A percentile compares a stretch with the other conserved stretches of the same genome.
Evolutionary conservation across 2,113 vertebrate species (phyloP).

Genomic region (Rhinolophus sinicus): DNA sequence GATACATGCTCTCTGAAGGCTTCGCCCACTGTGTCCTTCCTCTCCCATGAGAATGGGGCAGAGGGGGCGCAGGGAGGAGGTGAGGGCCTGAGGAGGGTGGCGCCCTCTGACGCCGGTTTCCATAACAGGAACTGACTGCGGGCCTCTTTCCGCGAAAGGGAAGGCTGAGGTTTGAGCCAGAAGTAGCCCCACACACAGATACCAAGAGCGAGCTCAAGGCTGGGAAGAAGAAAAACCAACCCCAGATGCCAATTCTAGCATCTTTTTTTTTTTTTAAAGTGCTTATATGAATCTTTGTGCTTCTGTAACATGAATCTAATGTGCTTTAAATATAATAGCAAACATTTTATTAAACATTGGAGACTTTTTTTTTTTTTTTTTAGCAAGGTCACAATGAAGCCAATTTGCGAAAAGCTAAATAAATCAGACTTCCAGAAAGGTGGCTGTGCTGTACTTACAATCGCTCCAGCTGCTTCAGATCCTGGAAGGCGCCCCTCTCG

Average conservation of each 20-base stretch:
- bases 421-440: conserved; percentile 30
- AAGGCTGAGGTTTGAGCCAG: not conserved
- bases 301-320: conserved; percentile 5
- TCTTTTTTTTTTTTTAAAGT: not conserved
- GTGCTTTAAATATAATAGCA: conserved; percentile 37
- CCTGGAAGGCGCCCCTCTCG: conserved; percentile 98
- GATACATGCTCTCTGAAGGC: not conserved
- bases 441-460: conserved; percentile 90
- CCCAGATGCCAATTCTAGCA: not conserved
- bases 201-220: not conserved
- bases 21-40: not conserved
- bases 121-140: not conserved
- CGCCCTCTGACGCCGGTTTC: not conserved
- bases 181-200: not conserved
- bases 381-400: not conserved
- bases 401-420: not conserved
- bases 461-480: conserved; percentile 96
- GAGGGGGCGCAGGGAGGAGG: not conserved
- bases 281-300: not conserved
- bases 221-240: not conserved
- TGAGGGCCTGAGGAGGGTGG: not conserved
- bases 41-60: not conserved
- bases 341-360: conserved; percentile 15
- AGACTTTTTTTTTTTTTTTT: conserved; percentile 3
- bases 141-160: not conserved